Conservation (phyloP, 2,888 invertebrate genomes). For the Drosophila kuntzei region DNA sequence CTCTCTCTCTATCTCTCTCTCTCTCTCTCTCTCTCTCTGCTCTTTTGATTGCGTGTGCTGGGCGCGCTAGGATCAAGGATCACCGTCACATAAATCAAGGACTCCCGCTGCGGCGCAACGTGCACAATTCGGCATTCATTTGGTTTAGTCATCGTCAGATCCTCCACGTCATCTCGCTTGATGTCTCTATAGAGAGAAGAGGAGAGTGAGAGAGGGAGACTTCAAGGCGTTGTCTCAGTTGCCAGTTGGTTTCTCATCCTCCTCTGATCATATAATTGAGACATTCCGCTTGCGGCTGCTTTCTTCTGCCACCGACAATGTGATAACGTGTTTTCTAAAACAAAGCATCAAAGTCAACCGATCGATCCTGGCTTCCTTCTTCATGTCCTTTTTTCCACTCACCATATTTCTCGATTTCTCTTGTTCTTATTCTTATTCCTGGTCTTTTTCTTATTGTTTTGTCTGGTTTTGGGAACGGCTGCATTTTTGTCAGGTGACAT, state of each 20-base stretch:
- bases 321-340: slow-evolving; percentile 66
- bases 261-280: slow-evolving; percentile 47
- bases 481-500: slow-evolving; percentile 72
- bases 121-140: slow-evolving; percentile 70
- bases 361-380: slow-evolving; percentile 48
- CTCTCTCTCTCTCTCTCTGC: background rate
- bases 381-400: slow-evolving; percentile 30
- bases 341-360: slow-evolving; percentile 74
- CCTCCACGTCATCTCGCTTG: slow-evolving; percentile 27
- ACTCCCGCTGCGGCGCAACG: slow-evolving; percentile 75
- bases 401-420: slow-evolving; percentile 15
- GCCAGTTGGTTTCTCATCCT: slow-evolving; percentile 6
- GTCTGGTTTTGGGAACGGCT: slow-evolving; percentile 53
- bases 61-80: slow-evolving; percentile 69
- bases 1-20: slow-evolving; percentile 3
- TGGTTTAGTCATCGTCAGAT: slow-evolving; percentile 50
- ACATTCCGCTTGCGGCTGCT: slow-evolving; percentile 59
- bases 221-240: slow-evolving; percentile 44
- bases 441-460: slow-evolving; percentile 7
- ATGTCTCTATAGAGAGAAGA: slow-evolving; percentile 30
- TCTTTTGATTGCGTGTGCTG: slow-evolving; percentile 64
- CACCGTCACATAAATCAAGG: slow-evolving; percentile 73
- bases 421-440: slow-evolving; percentile 8
- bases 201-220: slow-evolving; percentile 15
- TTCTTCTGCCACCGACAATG: slow-evolving; percentile 62